phyloP scores from a whole-genome alignment of 2,113 vertebrate species.

The Phylloscopus trochiloides region DNA sequence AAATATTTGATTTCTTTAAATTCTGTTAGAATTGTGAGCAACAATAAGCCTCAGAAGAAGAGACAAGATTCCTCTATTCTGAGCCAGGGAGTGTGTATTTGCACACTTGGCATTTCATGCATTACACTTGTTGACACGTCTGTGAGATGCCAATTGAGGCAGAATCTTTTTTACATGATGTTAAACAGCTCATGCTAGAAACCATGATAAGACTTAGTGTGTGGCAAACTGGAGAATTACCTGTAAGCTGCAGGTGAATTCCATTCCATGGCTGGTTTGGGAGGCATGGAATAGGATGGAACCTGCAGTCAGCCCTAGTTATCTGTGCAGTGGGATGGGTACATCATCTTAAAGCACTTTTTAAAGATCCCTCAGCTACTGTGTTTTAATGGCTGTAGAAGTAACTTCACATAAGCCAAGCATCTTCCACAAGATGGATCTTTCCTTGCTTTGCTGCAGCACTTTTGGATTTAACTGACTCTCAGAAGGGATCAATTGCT shows the following conservation, averaged over 20 bases:
- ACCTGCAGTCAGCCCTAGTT: not conserved
- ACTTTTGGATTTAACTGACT: not conserved
- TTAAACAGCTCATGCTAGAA: not conserved
- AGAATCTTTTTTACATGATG: not conserved
- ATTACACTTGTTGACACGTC: not conserved
- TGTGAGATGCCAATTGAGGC: rapidly evolving
- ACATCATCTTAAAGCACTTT: not conserved
- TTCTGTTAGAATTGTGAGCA: not conserved
- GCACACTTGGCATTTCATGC: not conserved
- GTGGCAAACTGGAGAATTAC: not conserved
- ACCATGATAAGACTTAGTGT: not conserved
- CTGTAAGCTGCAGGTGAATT: not conserved
- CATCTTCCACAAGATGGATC: not conserved
- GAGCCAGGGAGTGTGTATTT: not conserved
- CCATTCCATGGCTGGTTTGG: not conserved
- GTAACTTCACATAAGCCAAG: not conserved
- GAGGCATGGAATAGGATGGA: not conserved
- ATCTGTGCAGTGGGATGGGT: not conserved
- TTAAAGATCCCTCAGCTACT: not conserved
- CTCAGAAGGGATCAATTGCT: not conserved
- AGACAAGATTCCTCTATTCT: not conserved
- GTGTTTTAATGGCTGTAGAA: not conserved
- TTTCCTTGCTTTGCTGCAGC: not conserved
- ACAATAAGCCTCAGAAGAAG: not conserved
- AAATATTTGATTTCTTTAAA: not conserved